Conservation (phyloP, 2,113 vertebrate species). For the Pelodiscus sinensis region DNA sequence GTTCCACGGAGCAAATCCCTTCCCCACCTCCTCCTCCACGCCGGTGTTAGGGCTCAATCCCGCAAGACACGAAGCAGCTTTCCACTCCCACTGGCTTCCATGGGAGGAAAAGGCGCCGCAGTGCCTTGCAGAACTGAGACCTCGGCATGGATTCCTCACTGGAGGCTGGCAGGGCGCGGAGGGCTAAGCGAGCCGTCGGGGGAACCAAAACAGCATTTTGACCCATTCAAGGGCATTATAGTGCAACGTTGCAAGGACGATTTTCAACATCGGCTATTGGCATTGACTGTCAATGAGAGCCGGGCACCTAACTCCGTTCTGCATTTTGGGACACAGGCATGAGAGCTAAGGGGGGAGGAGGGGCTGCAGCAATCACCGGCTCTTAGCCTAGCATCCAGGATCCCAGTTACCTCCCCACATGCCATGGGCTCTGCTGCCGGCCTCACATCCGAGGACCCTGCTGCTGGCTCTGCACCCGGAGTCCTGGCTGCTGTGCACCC, state of each 20-base stretch:
- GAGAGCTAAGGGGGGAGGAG: too few species aligned
- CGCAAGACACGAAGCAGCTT: neutral
- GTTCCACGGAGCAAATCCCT: neutral
- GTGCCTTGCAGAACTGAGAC: neutral
- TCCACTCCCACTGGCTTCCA: rapidly evolving
- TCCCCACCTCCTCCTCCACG: rapidly evolving
- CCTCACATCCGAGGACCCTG: too few species aligned
- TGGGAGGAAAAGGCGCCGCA: neutral
- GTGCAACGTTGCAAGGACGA: neutral
- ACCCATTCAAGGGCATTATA: rapidly evolving
- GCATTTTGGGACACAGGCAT: neutral
- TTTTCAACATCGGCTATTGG: neutral
- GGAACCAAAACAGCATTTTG: rapidly evolving
- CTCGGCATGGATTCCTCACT: neutral
- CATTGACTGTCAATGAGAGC: neutral
- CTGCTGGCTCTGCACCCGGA: too few species aligned
- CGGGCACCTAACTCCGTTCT: neutral
- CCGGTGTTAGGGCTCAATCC: neutral
- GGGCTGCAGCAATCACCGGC: too few species aligned
- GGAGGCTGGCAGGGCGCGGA: neutral
- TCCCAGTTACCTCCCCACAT: too few species aligned
- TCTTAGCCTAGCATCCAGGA: too few species aligned
- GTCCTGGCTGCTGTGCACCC: too few species aligned
- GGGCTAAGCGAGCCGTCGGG: rapidly evolving
- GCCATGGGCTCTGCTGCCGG: too few species aligned